Evolutionary conservation across 2,888 invertebrate species (phyloP).

Genomic region (Drosophila testacea): DNA sequence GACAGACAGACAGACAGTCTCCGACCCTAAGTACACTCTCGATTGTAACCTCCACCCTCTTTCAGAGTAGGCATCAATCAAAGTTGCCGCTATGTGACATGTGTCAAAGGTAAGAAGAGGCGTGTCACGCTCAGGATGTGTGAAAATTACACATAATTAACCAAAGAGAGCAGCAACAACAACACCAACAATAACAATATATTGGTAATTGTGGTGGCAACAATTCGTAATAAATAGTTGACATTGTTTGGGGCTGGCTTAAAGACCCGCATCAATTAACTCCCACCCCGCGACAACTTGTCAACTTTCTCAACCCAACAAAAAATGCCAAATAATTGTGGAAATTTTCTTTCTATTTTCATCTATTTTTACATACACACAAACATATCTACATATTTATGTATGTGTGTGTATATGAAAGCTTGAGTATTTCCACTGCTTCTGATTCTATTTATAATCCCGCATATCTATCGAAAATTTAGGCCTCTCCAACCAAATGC

Average conservation of each 20-base stretch:
- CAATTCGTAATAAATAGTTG: constrained; percentile 24
- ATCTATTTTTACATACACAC: constrained; percentile 64
- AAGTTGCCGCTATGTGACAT: constrained; percentile 52
- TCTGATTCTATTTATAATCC: constrained; percentile 43
- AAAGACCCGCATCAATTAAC: constrained; percentile 72
- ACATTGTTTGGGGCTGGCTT: constrained; percentile 7
- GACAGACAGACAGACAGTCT: constrained; percentile 2
- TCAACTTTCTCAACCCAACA: constrained; percentile 29
- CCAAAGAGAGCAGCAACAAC: constrained; percentile 17
- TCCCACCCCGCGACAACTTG: constrained; percentile 39
- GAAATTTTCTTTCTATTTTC: constrained; percentile 54
- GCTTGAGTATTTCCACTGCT: constrained; percentile 13
- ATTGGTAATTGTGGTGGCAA: constrained; percentile 37
- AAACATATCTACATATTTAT: background rate
- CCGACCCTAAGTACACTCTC: background rate
- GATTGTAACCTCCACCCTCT: background rate
- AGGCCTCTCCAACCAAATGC: constrained; percentile 71
- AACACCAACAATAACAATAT: constrained; percentile 11
- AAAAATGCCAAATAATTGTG: constrained; percentile 49
- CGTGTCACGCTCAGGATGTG: constrained; percentile 45
- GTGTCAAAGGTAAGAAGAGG: constrained; percentile 69
- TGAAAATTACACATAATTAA: constrained; percentile 61
- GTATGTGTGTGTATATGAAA: constrained; percentile 13
- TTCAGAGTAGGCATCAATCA: constrained; percentile 62
- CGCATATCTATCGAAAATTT: constrained; percentile 44